Evolutionary conservation across 2,888 invertebrate genomes (phyloP), one percentile per base, ranked within the genome.

Genomic region (Tridacna gigas): DNA sequence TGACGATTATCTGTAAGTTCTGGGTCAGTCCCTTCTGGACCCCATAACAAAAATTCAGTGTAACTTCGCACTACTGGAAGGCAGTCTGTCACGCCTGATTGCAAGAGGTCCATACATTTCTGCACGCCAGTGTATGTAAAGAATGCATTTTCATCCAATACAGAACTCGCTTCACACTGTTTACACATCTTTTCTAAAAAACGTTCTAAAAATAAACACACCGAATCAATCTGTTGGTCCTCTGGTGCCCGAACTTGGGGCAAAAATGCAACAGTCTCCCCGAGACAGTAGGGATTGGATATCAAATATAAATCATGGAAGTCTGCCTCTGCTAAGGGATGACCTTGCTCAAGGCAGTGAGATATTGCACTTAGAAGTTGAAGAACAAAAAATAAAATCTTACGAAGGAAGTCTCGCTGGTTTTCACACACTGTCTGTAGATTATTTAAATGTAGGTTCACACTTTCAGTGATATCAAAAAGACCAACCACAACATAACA

Each of bases 351-450:
- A 25, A 92, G 81, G 73, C 92, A 92, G 79, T 92, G 91, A n/a
- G 91, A 91, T 88, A 92, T 91, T 84, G 92, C 92, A 89, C 92
- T 92, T 28, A 92, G 81, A 22, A 92, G 83, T 79, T 92, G 92
- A 45, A 92, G 82, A 45, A 91, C 83, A 61, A 88, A 89, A 76
- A 90, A 90, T 61, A 92, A 80, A 60, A 91, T 79, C 74, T 89
- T 89, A 26, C 88, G 88, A 71, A 91, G 83, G 79, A 90, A 91
- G 28, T 89, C 90, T 63, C 89, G 88, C 66, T 86, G 84, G 48
- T 91, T 91, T 45, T 86, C 86, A 47, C 89, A 89, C 51, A 89
- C 69, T 61, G 91, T 91, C 26, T 90, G 79, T 51, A 91, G 76
- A 26, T 89, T 74, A 22, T 84, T 79, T 61, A 92, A 82, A 77